These are phyloP conservation scores for Argyra leucocephala DNA, from an alignment of 2,888 invertebrate genomes.

Conservation along the genomic window DNA sequence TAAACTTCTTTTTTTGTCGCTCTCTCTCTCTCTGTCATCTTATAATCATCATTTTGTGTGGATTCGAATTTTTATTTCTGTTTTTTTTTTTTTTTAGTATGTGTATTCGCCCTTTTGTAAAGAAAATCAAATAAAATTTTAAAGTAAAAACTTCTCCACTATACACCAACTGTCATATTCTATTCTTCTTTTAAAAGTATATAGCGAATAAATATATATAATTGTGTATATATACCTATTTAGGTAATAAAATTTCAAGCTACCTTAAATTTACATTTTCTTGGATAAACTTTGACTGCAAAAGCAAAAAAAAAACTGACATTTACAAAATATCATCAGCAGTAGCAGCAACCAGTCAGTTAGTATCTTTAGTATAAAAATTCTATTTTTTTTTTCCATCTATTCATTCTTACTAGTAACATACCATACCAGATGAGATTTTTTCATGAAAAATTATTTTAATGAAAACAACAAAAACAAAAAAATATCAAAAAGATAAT, in stretches of 20 bases:
- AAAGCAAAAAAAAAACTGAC: not conserved
- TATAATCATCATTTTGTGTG: too few species aligned
- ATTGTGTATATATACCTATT: not conserved
- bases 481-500: not conserved
- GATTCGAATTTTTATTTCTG: too few species aligned
- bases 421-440: not conserved
- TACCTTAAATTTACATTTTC: not conserved
- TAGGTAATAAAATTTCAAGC: too few species aligned
- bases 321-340: not conserved
- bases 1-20: too few species aligned
- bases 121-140: too few species aligned
- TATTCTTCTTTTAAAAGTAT: too few species aligned
- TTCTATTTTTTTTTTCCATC: not conserved
- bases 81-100: too few species aligned
- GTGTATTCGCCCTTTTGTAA: too few species aligned
- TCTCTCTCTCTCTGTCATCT: too few species aligned
- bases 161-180: too few species aligned
- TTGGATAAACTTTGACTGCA: not conserved
- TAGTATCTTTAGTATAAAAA: not conserved
- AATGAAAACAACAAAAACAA: not conserved
- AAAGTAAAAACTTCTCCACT: too few species aligned
- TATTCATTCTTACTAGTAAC: not conserved
- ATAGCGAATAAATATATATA: too few species aligned
- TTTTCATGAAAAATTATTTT: not conserved
- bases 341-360: not conserved